Conservation (phyloP, 2,888 invertebrate species). For the Lepidocyrtinus sp. region DNA sequence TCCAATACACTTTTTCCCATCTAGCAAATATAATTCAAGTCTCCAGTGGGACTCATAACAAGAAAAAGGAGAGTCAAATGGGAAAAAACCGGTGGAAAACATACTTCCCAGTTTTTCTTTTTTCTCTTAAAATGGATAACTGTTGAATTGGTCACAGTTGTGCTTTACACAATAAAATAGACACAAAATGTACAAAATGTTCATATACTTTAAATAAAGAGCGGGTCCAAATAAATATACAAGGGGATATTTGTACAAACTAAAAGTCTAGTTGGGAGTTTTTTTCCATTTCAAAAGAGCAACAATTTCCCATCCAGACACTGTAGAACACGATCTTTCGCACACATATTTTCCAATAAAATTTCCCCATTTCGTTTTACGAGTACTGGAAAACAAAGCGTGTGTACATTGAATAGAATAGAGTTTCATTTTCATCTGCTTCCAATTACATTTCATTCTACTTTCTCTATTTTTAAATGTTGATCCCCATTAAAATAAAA, state of each 20-base stretch:
- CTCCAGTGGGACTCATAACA: slow-evolving; percentile 66
- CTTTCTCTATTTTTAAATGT: slow-evolving; percentile 28
- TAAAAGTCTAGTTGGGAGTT: slow-evolving; percentile 9
- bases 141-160: slow-evolving; percentile 34
- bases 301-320: not conserved
- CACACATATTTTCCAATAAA: slow-evolving; percentile 48
- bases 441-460: not conserved
- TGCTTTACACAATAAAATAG: not conserved
- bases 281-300: not conserved
- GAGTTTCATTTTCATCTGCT: not conserved
- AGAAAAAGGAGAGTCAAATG: slow-evolving; percentile 53
- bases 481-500: slow-evolving; percentile 22
- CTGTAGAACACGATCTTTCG: slow-evolving; percentile 9
- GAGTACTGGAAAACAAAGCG: no score
- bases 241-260: slow-evolving; percentile 8
- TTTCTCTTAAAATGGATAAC: slow-evolving; percentile 28
- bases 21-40: slow-evolving; percentile 65
- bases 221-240: not conserved
- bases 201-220: no score
- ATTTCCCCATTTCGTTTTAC: slow-evolving; percentile 11
- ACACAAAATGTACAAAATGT: no score
- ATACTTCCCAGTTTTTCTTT: slow-evolving; percentile 11
- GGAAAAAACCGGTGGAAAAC: not conserved
- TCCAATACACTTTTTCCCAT: slow-evolving; percentile 16
- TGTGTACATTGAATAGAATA: not conserved